A percentile compares a stretch with the other conserved stretches of the same genome.
These are phyloP conservation scores for Mactromeris polynyma DNA, from an alignment of 2,888 invertebrate species.

Conservation along the genomic window DNA sequence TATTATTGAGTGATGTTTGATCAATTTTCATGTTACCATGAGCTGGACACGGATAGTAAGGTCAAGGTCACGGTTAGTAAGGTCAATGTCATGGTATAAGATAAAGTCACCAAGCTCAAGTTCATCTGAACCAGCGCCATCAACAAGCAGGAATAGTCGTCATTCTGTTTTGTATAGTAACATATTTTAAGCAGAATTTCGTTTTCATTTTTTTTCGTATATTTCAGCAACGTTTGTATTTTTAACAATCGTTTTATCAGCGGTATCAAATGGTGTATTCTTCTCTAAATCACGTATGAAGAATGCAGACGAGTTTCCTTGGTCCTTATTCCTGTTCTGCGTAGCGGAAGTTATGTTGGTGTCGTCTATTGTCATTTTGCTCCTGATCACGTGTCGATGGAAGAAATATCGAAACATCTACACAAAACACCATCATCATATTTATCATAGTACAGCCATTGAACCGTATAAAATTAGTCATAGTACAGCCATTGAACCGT, in stretches of 20 bases:
- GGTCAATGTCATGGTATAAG: no score
- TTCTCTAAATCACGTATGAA: not conserved
- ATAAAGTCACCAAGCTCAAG: no score
- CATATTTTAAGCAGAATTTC: not conserved
- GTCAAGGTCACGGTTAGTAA: no score
- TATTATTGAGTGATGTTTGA: no score
- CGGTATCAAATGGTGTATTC: not conserved
- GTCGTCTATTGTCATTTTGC: not conserved
- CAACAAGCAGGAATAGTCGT: no score
- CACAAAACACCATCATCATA: not conserved
- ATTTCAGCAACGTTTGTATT: slow-evolving; percentile 1
- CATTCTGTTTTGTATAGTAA: no score
- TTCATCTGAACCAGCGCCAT: no score
- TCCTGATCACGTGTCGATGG: slow-evolving; percentile 21
- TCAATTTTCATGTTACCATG: no score
- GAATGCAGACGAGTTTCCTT: slow-evolving; percentile 1
- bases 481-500: not conserved
- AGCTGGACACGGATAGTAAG: no score
- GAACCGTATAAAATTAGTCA: not conserved
- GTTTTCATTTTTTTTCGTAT: not conserved
- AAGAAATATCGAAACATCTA: not conserved
- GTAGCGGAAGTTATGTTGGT: slow-evolving; percentile 29
- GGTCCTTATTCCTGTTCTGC: slow-evolving; percentile 16
- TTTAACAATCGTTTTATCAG: not conserved
- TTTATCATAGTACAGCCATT: not conserved